A percentile compares a stretch with the other conserved stretches of the same genome.
These are phyloP conservation scores for Capricornis sumatraensis DNA, from an alignment of 2,113 vertebrate genomes.

Conservation along the genomic window DNA sequence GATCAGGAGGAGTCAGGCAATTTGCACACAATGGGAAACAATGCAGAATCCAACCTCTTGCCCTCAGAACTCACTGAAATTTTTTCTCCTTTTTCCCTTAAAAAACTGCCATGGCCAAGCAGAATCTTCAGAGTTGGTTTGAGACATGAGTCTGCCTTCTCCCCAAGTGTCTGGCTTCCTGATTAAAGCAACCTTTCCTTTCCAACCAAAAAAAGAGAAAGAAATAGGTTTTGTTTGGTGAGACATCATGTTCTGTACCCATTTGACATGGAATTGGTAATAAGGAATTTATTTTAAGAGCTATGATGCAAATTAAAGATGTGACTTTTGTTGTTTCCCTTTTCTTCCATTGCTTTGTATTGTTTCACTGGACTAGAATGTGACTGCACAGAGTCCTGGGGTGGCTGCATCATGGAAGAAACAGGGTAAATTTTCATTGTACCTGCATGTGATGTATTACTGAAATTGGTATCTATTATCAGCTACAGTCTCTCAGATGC, in stretches of 20 bases:
- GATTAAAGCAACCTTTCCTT: neutral
- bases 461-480: neutral
- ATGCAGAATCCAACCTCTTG: neutral
- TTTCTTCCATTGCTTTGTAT: slow-evolving; percentile 61
- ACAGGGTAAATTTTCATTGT: slow-evolving; percentile 85
- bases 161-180: neutral
- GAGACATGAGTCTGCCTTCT: neutral
- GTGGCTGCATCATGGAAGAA: slow-evolving; percentile 97
- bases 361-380: slow-evolving; percentile 87
- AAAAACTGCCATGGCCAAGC: neutral
- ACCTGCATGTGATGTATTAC: neutral
- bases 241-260: neutral
- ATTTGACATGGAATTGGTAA: neutral
- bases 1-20: neutral
- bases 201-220: neutral
- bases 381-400: slow-evolving; percentile 90
- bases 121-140: neutral
- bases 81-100: neutral
- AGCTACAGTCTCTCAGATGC: neutral
- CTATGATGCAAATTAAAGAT: neutral
- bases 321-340: slow-evolving; percentile 51
- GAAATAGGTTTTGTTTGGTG: neutral
- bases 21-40: neutral
- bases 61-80: neutral
- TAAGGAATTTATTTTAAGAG: neutral